Evolutionary conservation across 2,888 invertebrate genomes (phyloP), one percentile per base, ranked within the genome.

Genomic region (Caenorhabditis macrosperma): DNA sequence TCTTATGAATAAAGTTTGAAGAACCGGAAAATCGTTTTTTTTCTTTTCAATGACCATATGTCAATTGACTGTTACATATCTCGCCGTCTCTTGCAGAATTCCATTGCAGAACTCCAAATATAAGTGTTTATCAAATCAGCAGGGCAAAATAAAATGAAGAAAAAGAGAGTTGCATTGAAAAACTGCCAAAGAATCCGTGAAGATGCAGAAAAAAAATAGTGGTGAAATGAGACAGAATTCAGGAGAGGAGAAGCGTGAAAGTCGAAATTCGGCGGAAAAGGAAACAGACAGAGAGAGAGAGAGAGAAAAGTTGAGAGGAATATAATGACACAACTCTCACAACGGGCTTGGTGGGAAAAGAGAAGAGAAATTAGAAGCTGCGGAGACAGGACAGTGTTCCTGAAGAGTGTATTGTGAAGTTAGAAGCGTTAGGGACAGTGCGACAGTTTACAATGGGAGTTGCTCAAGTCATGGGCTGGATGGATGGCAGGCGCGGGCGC

Each of bases 401-500:
- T 48, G 38, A 44, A 24, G 5, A 41, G 54, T 20, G n/a, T 28
- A n/a, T 10, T 10, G 0, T 33, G 50, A 35, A 38, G 22, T 4
- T 1, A 30, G 41, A 7, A 24, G 33, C 12, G n/a, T n/a, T n/a
- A 44, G 33, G 26, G 48, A 52, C 28, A 54, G 17, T 6, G 35
- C 22, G 20, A 26, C 30, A 52, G 30, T 61, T 17, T 15, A 48
- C 22, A 46, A 28, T n/a, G 63, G 35, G 3, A 30, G 24, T 17
- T 22, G 9, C 10, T 76, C 41, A 80, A 33, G 83, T 80, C 60
- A 83, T 77, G 24, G 86, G 83, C 38, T 83, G 83, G 20, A 86
- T 84, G 5, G 83, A 84, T 12, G 85, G 83, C 4, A 84, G 76
- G 38, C 80, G 68, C 44, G 76, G 81, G 9, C 84, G 71, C 52